Conservation (phyloP, 1,140 invertebrate species). For the Tribolium castaneum region DNA sequence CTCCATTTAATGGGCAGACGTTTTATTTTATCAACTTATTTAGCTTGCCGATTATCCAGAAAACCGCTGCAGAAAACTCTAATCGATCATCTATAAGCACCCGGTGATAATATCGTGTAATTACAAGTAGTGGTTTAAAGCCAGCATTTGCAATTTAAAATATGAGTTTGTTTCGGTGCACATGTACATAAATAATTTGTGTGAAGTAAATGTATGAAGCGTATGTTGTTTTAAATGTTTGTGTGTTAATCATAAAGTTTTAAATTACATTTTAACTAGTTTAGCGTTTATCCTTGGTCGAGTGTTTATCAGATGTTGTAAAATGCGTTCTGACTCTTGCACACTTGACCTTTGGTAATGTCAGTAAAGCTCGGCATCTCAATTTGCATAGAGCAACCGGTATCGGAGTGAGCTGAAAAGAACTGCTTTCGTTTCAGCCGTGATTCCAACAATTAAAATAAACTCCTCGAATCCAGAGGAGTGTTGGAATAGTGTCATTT, state of each 20-base stretch:
- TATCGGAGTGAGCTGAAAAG: not conserved
- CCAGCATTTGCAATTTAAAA: not conserved
- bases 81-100: not conserved
- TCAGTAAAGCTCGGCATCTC: not conserved
- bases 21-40: no score
- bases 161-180: not conserved
- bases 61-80: not conserved
- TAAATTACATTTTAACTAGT: not conserved
- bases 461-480: conserved; percentile 1
- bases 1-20: not conserved
- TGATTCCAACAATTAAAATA: conserved; percentile 24
- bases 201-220: not conserved
- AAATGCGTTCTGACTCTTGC: not conserved
- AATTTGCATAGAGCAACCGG: conserved; percentile 12
- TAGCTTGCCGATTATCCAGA: no score
- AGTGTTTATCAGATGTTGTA: conserved; percentile 1
- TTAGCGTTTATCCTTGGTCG: not conserved
- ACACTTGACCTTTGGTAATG: not conserved
- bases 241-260: not conserved
- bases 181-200: not conserved
- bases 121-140: not conserved
- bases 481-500: conserved; percentile 25
- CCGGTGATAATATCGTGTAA: not conserved
- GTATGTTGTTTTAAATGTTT: not conserved
- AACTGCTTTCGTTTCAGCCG: conserved; percentile 24